Base-by-base conservation (phyloP, 2,113 vertebrate genomes). In the Montifringilla adamsi region DNA sequence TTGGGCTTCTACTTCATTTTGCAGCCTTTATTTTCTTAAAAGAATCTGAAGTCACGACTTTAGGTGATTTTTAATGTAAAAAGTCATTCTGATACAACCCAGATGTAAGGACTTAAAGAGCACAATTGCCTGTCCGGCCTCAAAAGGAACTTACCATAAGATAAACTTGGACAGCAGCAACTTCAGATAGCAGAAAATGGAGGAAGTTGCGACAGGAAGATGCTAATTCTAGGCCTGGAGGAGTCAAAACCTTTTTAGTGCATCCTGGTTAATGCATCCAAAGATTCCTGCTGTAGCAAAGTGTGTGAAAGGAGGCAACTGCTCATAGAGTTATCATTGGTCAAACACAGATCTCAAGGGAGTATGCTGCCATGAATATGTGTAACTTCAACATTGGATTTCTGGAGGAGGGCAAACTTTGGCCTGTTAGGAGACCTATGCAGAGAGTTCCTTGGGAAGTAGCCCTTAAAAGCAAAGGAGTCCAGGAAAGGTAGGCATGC, bases 351-450 rank as follows among this genome's bases (percentile, higher is more conserved):
- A 46, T 89, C 15, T 11, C 27, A n/a, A 21, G 23, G 23, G 10
- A 2, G 2, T 52, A 5, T 39, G 9, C 14, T 37, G 28, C 27
- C 20, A 8, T 46, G 23, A 3, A 8, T 44, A 24, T 0, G 0
- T 35, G 16, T 15, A 33, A 9, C 15, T 62, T 69, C 13, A 27
- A 60, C 24, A 27, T 27, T 60, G 35, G 59, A 39, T 35, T 60
- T 60, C 58, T 12, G 7, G 16, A 37, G 59, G 35, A 39, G 35
- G 16, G 59, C 16, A 19, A 12, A 39, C 24, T 60, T 60, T 13
- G 7, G 11, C 24, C 24, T 60, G 35, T 39, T 37, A 27, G 24
- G 16, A 60, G 58, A 60, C 24, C 26, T 60, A 27, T 9, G 27
- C 58, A 27, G 58, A 60, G 58, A 60, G 58, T 27, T 60, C 35